These are phyloP conservation scores for Pteromalus puparum DNA, from an alignment of 1,140 invertebrate genomes.

Conservation along the genomic window DNA sequence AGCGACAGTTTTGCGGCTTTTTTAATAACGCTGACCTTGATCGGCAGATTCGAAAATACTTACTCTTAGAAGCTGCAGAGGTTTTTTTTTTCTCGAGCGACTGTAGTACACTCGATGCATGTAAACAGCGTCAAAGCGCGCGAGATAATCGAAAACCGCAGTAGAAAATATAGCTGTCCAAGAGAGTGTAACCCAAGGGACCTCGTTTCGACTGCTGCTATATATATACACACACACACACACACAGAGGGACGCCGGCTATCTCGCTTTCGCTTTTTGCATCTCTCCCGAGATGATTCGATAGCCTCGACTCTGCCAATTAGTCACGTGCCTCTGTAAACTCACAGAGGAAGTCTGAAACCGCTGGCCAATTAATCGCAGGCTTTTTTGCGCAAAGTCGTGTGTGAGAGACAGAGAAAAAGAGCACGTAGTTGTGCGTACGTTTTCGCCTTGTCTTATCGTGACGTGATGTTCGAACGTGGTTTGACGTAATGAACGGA, in stretches of 20 bases:
- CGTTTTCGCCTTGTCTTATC: background rate
- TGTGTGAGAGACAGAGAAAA: too few species aligned
- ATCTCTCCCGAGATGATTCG: conserved; percentile 9
- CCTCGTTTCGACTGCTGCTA: background rate
- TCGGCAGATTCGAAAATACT: background rate
- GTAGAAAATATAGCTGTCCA: background rate
- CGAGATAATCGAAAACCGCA: background rate
- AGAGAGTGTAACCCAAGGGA: background rate
- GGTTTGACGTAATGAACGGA: too few species aligned
- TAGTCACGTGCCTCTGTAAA: conserved; percentile 27
- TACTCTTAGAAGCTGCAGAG: too few species aligned
- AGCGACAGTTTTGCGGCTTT: too few species aligned
- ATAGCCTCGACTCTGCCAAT: conserved; percentile 7
- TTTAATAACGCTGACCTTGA: too few species aligned
- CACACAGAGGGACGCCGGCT: background rate
- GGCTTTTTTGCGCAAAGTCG: background rate
- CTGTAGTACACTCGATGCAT: background rate
- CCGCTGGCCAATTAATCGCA: background rate
- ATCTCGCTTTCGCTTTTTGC: conserved; percentile 2
- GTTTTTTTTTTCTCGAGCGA: too few species aligned
- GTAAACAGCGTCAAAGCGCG: background rate
- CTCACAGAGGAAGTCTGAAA: background rate
- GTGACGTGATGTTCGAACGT: background rate
- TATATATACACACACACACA: too few species aligned
- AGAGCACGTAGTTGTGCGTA: background rate